These are phyloP conservation scores for Phasia obesa DNA, from an alignment of 2,888 invertebrate species.

Conservation along the genomic window DNA sequence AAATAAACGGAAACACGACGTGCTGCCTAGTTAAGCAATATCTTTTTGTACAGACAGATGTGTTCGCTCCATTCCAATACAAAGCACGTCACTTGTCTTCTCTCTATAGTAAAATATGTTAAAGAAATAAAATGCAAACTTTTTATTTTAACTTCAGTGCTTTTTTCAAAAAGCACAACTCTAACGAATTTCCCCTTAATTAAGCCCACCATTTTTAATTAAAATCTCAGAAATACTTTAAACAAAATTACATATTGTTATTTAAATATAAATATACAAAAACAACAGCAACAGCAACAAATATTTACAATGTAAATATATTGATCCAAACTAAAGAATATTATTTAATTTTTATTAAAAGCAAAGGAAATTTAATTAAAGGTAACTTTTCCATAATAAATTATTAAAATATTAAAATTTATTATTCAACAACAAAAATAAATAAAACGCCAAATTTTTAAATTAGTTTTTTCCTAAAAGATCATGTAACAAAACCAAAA, in stretches of 20 bases:
- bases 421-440: too few relatives aligned
- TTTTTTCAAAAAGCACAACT: slow-evolving; percentile 37
- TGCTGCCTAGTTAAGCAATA: slow-evolving; percentile 63
- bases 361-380: too few relatives aligned
- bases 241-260: background rate
- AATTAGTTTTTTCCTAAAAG: too few relatives aligned
- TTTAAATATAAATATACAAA: background rate
- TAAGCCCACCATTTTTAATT: slow-evolving; percentile 26
- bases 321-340: slow-evolving; percentile 9
- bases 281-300: too few relatives aligned
- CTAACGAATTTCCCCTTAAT: slow-evolving; percentile 61
- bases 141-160: slow-evolving; percentile 43
- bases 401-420: too few relatives aligned
- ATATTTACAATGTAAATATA: slow-evolving; percentile 73
- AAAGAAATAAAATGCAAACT: slow-evolving; percentile 15
- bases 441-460: too few relatives aligned
- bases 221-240: background rate
- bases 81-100: slow-evolving; percentile 62
- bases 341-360: background rate
- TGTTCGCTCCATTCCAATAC: slow-evolving; percentile 68
- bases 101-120: slow-evolving; percentile 40
- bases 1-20: slow-evolving; percentile 28
- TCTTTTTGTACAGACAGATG: slow-evolving; percentile 68
- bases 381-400: too few relatives aligned
- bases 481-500: too few relatives aligned